A percentile compares a stretch with the other conserved stretches of the same genome.
Conservation (phyloP, 2,113 vertebrate genomes). For the Chaetops frenatus region DNA sequence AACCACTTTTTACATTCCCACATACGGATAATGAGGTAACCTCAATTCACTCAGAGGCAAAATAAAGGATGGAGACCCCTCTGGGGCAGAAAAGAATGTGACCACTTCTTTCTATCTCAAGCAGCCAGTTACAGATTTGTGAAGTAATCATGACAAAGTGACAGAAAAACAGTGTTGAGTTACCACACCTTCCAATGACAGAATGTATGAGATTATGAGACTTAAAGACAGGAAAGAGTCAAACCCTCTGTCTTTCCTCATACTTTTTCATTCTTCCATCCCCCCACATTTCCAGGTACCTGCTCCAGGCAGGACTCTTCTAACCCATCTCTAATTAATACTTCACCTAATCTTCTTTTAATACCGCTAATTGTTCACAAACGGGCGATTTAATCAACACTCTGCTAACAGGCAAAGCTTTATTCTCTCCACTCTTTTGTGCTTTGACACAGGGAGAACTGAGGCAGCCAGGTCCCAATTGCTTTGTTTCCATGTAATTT, state of each 20-base stretch:
- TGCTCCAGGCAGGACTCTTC: slow-evolving; percentile 27
- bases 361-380: slow-evolving; percentile 70
- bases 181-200: neutral
- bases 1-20: neutral
- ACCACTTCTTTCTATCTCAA: neutral
- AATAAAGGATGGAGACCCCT: neutral
- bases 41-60: neutral
- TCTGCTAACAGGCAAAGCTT: slow-evolving; percentile 49
- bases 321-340: slow-evolving; percentile 69
- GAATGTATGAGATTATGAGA: neutral
- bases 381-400: slow-evolving; percentile 70
- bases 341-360: slow-evolving; percentile 67
- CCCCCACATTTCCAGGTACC: neutral
- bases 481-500: slow-evolving; percentile 82
- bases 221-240: neutral
- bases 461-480: slow-evolving; percentile 64
- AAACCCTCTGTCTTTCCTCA: neutral
- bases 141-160: neutral
- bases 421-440: slow-evolving; percentile 14
- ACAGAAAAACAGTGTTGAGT: neutral
- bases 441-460: slow-evolving; percentile 59
- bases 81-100: neutral
- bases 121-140: neutral
- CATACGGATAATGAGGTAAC: neutral
- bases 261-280: neutral